A percentile compares a stretch with the other conserved stretches of the same genome.
Conservation (phyloP, 2,797 vertebrate genomes). For the Champsocephalus esox region DNA sequence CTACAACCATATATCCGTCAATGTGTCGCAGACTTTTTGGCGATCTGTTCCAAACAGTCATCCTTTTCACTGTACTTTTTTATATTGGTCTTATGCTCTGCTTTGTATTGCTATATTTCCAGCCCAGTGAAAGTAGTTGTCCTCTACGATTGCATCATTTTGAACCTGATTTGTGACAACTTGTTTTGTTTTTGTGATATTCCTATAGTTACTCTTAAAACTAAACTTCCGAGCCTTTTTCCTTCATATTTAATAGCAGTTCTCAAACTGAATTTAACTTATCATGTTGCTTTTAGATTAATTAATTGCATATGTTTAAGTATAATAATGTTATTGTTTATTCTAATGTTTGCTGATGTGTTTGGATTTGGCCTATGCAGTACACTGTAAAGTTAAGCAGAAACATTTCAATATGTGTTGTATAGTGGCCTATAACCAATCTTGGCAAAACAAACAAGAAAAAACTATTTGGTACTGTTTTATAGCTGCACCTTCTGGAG, state of each 20-base stretch:
- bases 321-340: too few relatives aligned
- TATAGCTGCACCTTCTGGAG: neutral
- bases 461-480: neutral
- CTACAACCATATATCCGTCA: neutral
- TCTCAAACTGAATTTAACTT: neutral
- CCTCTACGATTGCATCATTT: too few relatives aligned
- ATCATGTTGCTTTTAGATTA: neutral
- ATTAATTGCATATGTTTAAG: too few relatives aligned
- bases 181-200: neutral
- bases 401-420: neutral
- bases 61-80: neutral
- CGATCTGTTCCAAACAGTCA: constrained; percentile 2
- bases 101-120: neutral
- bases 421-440: neutral
- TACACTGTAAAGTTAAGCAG: neutral
- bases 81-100: too few relatives aligned
- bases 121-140: neutral
- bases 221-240: too few relatives aligned
- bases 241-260: neutral
- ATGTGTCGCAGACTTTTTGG: constrained; percentile 20
- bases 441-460: too few relatives aligned
- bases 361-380: neutral
- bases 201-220: neutral
- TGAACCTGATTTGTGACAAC: neutral
- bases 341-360: neutral